Base-by-base conservation (phyloP, 1,140 invertebrate species). In the Varroa destructor region DNA sequence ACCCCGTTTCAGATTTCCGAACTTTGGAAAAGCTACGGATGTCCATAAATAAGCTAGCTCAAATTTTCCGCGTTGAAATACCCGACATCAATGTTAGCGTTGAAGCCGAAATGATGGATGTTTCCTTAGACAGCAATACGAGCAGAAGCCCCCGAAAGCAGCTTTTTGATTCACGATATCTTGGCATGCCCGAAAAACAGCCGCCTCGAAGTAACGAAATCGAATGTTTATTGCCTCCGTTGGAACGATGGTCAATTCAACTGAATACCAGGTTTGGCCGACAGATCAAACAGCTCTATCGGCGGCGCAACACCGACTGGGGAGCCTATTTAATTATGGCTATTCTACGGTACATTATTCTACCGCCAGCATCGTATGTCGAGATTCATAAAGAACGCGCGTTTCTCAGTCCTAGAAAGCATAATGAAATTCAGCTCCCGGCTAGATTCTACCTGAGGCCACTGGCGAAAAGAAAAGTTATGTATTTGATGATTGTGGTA, bases 321-420 rank as follows among this genome's bases (percentile, higher is more conserved):
- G 36, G 36, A 1, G 10, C 61, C 1, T 67, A 36, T 46, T 37
- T 67, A 2, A 14, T 67, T 2, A 46, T 67, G 1, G 10, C 46
- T 5, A 67, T 67, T 12, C 46, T 67, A 12, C 40, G 37, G 2
- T 67, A 46, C 37, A 25, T 67, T 25, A 14, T 67, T 4, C 46
- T 67, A 8, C 61, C 61, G 36, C 61, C 61, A 14, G 61, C 61
- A 37, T 67, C 61, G 61, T 67, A 67, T 37, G 40, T 67, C 37
- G 40, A 67, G 46, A 67, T 67, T 43, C 40, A 67, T 5, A 67
- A 67, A 37, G 46, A 67, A 8, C 61, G 61, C 10, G 12, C 40
- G 12, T 67, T 67, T 46, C 40, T 46, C 12, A 43, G 40, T 46
- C 40, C 40, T 4, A n/a, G 61, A n/a, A 14, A 12, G 8, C 61